Evolutionary conservation across 2,888 invertebrate species (phyloP).

Genomic region (Stegana nigrithorax): DNA sequence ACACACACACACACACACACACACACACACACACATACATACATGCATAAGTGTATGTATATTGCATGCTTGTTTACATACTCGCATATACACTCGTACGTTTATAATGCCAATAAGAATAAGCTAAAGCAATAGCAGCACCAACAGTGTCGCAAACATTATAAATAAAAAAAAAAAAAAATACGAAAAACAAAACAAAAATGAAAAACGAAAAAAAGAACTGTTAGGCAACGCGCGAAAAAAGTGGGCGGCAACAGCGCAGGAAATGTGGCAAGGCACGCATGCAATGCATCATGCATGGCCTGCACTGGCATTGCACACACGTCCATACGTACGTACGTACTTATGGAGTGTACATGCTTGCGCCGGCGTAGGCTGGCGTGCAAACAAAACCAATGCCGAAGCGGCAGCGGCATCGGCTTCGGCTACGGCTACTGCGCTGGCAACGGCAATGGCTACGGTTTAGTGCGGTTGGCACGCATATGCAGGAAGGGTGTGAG

Average conservation of each 20-base stretch:
- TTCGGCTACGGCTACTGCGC: no score
- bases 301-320: background rate
- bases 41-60: background rate
- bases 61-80: constrained; percentile 3
- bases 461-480: no score
- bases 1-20: constrained; percentile 17
- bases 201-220: no score
- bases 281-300: constrained; percentile 1
- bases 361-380: background rate
- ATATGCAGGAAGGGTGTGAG: no score
- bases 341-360: background rate
- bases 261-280: background rate
- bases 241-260: background rate
- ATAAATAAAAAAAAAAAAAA: background rate
- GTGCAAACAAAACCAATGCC: background rate
- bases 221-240: no score
- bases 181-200: background rate
- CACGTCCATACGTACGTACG: background rate
- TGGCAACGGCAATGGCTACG: no score
- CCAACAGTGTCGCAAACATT: no score
- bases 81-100: no score
- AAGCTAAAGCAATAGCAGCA: background rate
- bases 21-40: constrained; percentile 2
- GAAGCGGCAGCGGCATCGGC: no score
- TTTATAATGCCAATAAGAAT: constrained; percentile 2